Percentiles rank a stretch among this genome's conserved stretches.
phyloP scores from a whole-genome alignment of 2,113 vertebrate genomes.

The Aegotheles bennettii region DNA sequence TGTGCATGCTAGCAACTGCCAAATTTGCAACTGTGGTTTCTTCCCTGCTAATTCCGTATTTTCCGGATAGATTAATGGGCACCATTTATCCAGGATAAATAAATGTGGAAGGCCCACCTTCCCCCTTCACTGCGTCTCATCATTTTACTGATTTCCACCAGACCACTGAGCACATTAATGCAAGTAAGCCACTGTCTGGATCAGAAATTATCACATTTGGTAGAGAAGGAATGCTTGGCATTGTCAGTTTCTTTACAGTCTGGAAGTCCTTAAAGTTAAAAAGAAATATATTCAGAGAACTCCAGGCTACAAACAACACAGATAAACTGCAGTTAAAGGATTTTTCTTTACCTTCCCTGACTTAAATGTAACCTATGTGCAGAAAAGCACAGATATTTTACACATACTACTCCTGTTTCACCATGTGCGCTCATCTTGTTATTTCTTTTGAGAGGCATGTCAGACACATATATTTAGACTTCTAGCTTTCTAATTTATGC shows the following conservation, averaged over 20 bases:
- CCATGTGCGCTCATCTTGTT: slow-evolving; percentile 22
- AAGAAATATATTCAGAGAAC: slow-evolving; percentile 1
- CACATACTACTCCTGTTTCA: slow-evolving; percentile 6
- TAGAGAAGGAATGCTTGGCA: neutral
- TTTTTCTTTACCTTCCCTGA: slow-evolving; percentile 7
- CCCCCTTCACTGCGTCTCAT: slow-evolving; percentile 9
- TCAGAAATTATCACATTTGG: slow-evolving; percentile 36
- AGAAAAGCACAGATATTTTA: slow-evolving; percentile 28
- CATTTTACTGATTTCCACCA: slow-evolving; percentile 37
- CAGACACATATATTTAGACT: slow-evolving; percentile 57
- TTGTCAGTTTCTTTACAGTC: slow-evolving; percentile 25
- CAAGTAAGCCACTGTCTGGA: slow-evolving; percentile 28
- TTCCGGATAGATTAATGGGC: slow-evolving; percentile 66
- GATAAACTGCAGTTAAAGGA: slow-evolving; percentile 35
- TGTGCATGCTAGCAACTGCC: slow-evolving; percentile 51
- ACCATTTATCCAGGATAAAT: slow-evolving; percentile 59
- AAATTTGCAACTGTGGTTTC: slow-evolving; percentile 57
- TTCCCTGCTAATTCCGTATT: slow-evolving; percentile 67
- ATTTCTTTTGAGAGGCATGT: slow-evolving; percentile 45
- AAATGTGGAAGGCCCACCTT: slow-evolving; percentile 6
- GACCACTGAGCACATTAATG: slow-evolving; percentile 35
- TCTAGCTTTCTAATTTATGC: slow-evolving; percentile 62
- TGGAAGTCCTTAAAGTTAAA: slow-evolving; percentile 16
- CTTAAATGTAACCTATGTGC: neutral
- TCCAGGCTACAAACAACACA: slow-evolving; percentile 6